Conservation (phyloP, 2,113 vertebrate genomes). For the Cyprinodon brontotheroides region DNA sequence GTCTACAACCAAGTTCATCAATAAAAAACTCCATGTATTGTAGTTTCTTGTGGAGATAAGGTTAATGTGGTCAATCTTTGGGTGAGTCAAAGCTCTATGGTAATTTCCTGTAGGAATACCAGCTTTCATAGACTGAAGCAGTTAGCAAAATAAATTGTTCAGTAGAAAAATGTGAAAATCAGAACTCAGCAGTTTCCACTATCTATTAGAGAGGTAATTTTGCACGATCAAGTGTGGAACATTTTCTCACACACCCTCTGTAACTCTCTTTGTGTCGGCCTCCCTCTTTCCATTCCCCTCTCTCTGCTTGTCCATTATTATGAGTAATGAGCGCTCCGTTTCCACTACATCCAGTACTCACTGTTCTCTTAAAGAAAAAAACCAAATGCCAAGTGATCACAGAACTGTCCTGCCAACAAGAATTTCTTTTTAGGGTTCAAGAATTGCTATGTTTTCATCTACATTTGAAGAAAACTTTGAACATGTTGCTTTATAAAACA, state of each 20-base stretch:
- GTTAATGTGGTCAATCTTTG: conserved; percentile 59
- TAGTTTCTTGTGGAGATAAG: conserved; percentile 59
- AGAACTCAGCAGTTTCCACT: conserved; percentile 73
- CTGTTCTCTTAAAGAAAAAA: conserved; percentile 46
- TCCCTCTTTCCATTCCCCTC: conserved; percentile 9
- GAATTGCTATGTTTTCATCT: background rate
- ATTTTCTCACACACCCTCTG: conserved; percentile 50
- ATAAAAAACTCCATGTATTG: conserved; percentile 40
- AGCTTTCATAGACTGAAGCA: conserved; percentile 60
- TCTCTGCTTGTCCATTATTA: conserved; percentile 61
- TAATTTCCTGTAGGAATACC: conserved; percentile 74
- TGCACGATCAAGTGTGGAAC: conserved; percentile 71
- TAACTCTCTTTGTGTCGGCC: conserved; percentile 29
- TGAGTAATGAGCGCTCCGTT: conserved; percentile 65
- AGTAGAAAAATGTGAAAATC: conserved; percentile 58
- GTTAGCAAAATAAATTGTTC: conserved; percentile 76
- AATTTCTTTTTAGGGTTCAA: background rate
- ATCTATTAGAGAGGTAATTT: conserved; percentile 77
- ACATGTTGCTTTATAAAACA: background rate
- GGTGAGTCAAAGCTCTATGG: conserved; percentile 51
- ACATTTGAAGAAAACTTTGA: background rate
- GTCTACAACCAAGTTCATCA: conserved; percentile 21
- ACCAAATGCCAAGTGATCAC: background rate
- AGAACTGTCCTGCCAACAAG: background rate
- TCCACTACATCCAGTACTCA: conserved; percentile 42